Evolutionary conservation across 2,888 invertebrate genomes (phyloP).

Genomic region (Ophion ellenae): DNA sequence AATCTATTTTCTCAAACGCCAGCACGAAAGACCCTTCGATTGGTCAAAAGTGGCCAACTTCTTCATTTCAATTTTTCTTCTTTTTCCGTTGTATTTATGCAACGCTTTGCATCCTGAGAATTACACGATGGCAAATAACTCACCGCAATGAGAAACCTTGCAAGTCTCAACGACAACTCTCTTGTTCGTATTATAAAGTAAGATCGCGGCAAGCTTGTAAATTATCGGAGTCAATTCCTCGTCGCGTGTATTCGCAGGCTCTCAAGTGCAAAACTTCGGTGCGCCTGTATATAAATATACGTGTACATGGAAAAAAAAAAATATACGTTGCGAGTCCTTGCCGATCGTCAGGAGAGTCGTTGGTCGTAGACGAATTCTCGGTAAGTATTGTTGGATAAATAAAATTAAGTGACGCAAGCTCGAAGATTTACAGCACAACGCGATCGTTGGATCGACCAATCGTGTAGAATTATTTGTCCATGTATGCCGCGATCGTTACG

Average conservation of each 20-base stretch:
- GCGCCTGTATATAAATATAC: neutral
- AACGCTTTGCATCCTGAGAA: neutral
- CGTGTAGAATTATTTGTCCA: constrained; percentile 11
- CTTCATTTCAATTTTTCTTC: neutral
- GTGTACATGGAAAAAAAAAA: constrained; percentile 9
- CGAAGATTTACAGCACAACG: constrained; percentile 53
- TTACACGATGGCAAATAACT: constrained; percentile 10
- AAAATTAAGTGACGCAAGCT: constrained; percentile 49
- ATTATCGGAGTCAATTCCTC: constrained; percentile 45
- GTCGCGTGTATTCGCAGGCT: constrained; percentile 3
- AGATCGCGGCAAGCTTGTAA: constrained; percentile 49
- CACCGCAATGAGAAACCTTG: constrained; percentile 3
- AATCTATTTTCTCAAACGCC: too few relatives aligned
- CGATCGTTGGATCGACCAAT: constrained; percentile 42
- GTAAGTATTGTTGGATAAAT: constrained; percentile 47
- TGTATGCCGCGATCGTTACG: neutral
- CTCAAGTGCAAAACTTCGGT: constrained; percentile 14
- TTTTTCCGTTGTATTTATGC: neutral
- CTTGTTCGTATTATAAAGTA: constrained; percentile 43
- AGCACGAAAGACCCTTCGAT: too few relatives aligned
- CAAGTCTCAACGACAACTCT: constrained; percentile 18
- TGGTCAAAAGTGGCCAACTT: neutral
- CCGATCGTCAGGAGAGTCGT: constrained; percentile 47
- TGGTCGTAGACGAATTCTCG: constrained; percentile 63
- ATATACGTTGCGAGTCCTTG: constrained; percentile 42